Base-by-base conservation (phyloP, 2,113 vertebrate species). In the Glareola pratincola region DNA sequence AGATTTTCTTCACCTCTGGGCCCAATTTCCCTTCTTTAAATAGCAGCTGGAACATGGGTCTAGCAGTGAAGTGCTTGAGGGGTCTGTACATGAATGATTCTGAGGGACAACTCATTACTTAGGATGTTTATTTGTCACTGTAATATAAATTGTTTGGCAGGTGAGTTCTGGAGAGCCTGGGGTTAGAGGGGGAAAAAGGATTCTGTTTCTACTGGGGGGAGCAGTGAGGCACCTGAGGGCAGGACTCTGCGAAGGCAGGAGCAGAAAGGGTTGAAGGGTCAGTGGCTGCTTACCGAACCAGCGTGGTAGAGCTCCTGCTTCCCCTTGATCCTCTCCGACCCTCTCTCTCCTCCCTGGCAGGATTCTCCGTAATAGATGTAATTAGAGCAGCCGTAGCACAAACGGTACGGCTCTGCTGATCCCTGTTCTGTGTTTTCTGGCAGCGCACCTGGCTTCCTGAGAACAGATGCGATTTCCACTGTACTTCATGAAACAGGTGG, bases 321-420 rank as follows among this genome's bases (percentile, higher is more conserved):
- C 91, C 80, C 90, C 64, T 41, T 59, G 45, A 86, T 88, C 71
- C 69, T 56, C 34, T 34, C 66, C 45, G 78, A 45, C 66, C 68
- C 57, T 21, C 51, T n/a, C n/a, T 26, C 26, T 39, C 15, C 32
- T 81, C 13, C 8, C 88, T 75, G 93, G 73, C 84, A 93, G 89
- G 72, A 17, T 68, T 45, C 41, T 85, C 67, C 2, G 0, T 36
- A 57, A 50, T 19, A 76, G 59, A 74, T 95, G 91, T 74, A 88
- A 93, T 79, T 80, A 79, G 79, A 94, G 85, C 29, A 10, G 88
- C 76, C 5, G 4, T 14, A 72, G 79, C 94, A 82, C 89, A 20
- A 39, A 41, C 62, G 89, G 68, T 13, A 51, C 74, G 21, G 88
- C 78, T 88, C 79, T 88, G 91, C 91, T 97, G 92, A 76, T 83